phyloP scores from a whole-genome alignment of 1,140 invertebrate species.

The Medauroidea extradentata region DNA sequence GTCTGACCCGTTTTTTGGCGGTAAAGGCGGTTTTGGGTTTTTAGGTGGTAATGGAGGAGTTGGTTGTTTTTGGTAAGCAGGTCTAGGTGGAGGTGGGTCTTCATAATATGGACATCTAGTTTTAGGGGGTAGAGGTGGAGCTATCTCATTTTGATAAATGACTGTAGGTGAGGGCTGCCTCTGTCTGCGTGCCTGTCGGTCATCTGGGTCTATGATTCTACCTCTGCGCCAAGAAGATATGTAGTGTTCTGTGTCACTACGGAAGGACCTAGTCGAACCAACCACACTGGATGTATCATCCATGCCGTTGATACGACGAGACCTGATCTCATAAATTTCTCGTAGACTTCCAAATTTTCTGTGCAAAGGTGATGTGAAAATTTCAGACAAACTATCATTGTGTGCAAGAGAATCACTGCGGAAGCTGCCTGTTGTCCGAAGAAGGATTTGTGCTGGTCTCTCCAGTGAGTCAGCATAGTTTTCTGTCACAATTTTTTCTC shows the following conservation, averaged over 20 bases:
- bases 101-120: constrained; percentile 52
- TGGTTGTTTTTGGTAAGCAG: constrained; percentile 20
- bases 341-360: constrained; percentile 56
- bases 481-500: background rate
- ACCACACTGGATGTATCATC: constrained; percentile 22
- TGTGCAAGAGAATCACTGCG: constrained; percentile 41
- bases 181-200: constrained; percentile 5
- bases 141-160: background rate
- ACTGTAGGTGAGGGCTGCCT: constrained; percentile 9
- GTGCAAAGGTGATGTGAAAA: constrained; percentile 7
- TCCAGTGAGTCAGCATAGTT: constrained; percentile 51
- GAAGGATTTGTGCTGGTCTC: constrained; percentile 51
- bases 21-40: constrained; percentile 39
- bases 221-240: background rate
- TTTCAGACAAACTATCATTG: background rate
- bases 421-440: constrained; percentile 58
- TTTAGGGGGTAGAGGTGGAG: constrained; percentile 22
- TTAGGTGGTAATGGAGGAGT: constrained; percentile 29
- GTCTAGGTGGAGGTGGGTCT: constrained; percentile 50
- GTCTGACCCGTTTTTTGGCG: constrained; percentile 59
- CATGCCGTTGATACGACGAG: constrained; percentile 18
- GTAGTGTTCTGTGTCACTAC: constrained; percentile 21
- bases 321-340: constrained; percentile 62
- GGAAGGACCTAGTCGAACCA: constrained; percentile 24
- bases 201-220: constrained; percentile 28